phyloP scores from a whole-genome alignment of 2,113 vertebrate genomes.

The Oxygymnocypris stewartii region DNA sequence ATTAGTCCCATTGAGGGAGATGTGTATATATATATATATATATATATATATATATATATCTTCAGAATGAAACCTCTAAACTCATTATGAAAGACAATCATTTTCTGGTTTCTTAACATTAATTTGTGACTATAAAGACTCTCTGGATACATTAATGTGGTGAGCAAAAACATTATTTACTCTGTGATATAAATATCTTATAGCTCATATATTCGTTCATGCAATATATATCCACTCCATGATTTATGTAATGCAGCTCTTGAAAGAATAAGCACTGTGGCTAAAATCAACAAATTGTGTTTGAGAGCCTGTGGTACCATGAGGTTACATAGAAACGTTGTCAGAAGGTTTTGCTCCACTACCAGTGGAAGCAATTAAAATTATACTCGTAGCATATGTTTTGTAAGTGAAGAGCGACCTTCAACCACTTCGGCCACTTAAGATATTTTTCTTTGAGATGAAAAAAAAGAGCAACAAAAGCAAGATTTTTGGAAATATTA shows the following conservation, averaged over 20 bases:
- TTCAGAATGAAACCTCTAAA: constrained; percentile 13
- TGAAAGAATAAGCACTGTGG: constrained; percentile 33
- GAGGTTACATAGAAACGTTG: background rate
- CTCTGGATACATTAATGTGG: constrained; percentile 52
- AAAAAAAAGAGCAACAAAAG: background rate
- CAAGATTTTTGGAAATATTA: background rate
- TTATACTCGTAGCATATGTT: background rate
- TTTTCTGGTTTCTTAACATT: constrained; percentile 35
- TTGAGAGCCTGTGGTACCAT: constrained; percentile 1
- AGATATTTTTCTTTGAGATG: too few relatives aligned
- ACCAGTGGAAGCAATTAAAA: constrained; percentile 6
- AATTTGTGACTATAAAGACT: constrained; percentile 43
- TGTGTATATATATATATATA: too few relatives aligned
- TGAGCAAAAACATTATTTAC: constrained; percentile 45
- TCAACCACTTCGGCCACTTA: background rate
- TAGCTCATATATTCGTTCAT: constrained; percentile 38
- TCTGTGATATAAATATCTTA: constrained; percentile 49
- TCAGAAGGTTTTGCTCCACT: background rate
- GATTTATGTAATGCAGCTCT: constrained; percentile 37
- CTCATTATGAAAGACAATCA: constrained; percentile 43
- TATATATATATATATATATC: background rate
- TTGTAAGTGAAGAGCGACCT: background rate
- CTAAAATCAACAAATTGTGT: constrained; percentile 28
- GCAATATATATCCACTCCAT: constrained; percentile 38
- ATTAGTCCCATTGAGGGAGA: too few relatives aligned